phyloP scores from a whole-genome alignment of 2,113 vertebrate species.

The Nicator chloris region DNA sequence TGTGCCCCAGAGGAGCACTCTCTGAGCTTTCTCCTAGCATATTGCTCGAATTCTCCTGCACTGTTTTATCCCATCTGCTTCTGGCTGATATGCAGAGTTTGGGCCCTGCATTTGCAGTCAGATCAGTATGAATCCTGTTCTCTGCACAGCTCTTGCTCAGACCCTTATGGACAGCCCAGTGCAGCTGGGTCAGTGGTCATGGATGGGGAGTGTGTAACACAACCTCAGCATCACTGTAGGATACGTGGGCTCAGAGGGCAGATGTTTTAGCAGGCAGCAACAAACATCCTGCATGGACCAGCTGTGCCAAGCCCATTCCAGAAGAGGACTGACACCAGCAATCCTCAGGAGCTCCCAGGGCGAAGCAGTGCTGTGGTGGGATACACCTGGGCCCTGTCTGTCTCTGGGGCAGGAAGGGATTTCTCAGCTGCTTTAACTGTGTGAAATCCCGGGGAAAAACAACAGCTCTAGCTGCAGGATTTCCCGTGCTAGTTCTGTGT shows the following conservation, averaged over 20 bases:
- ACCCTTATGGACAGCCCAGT: fast-evolving
- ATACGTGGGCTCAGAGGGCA: fast-evolving
- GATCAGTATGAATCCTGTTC: neutral
- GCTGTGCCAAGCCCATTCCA: neutral
- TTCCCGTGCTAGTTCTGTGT: neutral
- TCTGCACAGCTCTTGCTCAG: neutral
- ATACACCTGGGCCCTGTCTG: neutral
- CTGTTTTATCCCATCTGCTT: neutral
- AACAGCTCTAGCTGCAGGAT: neutral
- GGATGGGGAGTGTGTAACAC: neutral
- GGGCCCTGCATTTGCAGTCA: neutral
- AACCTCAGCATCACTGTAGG: neutral
- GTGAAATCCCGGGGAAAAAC: neutral
- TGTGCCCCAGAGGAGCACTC: neutral
- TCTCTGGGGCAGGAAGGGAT: neutral
- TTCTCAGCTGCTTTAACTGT: neutral
- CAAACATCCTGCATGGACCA: neutral
- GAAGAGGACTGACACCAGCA: neutral
- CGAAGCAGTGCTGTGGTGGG: fast-evolving
- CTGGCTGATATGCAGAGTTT: neutral
- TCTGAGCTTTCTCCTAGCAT: neutral
- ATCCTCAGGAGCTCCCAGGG: neutral
- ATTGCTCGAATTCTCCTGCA: neutral
- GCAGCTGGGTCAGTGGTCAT: neutral
- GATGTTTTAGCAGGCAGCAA: neutral